phyloP scores from a whole-genome alignment of 1,140 invertebrate species.

The Drosophila ironensis region DNA sequence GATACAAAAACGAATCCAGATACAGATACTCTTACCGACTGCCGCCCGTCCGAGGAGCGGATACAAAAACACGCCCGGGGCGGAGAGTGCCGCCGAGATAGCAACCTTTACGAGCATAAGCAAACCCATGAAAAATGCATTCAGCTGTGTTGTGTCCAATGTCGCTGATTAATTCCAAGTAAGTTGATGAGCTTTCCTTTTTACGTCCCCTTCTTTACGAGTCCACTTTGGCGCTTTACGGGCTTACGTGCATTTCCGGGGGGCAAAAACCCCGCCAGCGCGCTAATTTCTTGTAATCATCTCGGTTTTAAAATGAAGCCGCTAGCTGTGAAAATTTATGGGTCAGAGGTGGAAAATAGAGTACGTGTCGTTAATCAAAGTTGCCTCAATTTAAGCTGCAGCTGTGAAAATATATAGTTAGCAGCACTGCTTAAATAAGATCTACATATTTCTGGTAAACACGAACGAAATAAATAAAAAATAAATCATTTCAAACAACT shows the following conservation, averaged over 20 bases:
- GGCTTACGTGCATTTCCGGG: background rate
- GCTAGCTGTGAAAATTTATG: background rate
- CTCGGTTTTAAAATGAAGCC: slow-evolving; percentile 5
- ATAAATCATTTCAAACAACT: too few relatives aligned
- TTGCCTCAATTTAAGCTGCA: too few relatives aligned
- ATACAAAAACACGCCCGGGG: background rate
- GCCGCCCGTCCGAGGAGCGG: background rate
- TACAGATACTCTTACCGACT: background rate
- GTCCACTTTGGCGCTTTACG: slow-evolving; percentile 32
- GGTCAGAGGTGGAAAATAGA: too few relatives aligned
- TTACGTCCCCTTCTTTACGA: slow-evolving; percentile 32
- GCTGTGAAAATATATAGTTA: too few relatives aligned
- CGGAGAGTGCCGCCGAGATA: slow-evolving; percentile 7
- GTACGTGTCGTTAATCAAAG: too few relatives aligned
- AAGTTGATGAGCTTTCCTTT: slow-evolving; percentile 57
- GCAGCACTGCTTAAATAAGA: too few relatives aligned
- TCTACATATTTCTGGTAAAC: too few relatives aligned
- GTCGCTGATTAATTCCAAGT: slow-evolving; percentile 77
- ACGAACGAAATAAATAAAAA: too few relatives aligned
- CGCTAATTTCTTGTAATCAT: slow-evolving; percentile 36
- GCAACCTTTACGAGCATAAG: slow-evolving; percentile 40
- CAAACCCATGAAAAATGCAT: slow-evolving; percentile 58
- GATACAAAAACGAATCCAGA: background rate
- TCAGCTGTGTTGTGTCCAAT: slow-evolving; percentile 36
- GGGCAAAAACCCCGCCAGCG: background rate